Conservation (phyloP, 2,797 vertebrate genomes). For the Masticophis lateralis region DNA sequence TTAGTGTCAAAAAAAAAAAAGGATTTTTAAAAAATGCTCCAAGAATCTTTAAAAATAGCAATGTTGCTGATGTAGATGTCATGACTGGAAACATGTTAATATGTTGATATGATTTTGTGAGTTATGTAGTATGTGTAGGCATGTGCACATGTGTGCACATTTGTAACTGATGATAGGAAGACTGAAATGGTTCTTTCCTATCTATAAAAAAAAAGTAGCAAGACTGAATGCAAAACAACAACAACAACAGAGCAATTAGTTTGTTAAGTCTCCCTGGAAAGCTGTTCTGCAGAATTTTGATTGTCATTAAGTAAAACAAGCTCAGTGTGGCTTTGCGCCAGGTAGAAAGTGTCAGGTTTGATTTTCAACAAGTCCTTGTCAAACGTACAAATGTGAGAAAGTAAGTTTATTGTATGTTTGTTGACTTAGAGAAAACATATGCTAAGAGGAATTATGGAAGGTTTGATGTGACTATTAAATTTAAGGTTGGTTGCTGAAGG, state of each 20-base stretch:
- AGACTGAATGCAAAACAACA: background rate
- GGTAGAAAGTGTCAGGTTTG: background rate
- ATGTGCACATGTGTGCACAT: background rate
- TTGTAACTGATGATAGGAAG: background rate
- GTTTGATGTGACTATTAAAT: background rate
- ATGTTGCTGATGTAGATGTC: background rate
- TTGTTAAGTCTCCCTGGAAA: background rate
- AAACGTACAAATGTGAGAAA: background rate
- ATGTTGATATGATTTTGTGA: background rate
- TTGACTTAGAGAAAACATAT: background rate
- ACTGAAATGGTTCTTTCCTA: background rate
- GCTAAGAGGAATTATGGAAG: background rate
- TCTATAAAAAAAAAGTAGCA: background rate
- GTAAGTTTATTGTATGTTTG: background rate
- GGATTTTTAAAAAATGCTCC: background rate
- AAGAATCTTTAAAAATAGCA: background rate
- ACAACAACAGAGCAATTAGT: background rate
- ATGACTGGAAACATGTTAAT: background rate
- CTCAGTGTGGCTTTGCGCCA: background rate
- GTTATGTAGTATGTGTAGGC: background rate
- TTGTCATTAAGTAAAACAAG: background rate
- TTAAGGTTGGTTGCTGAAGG: background rate
- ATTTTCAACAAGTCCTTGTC: background rate
- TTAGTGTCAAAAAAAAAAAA: background rate
- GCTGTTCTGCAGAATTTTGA: background rate